Evolutionary conservation across 2,113 vertebrate species (phyloP), one percentile per base, ranked within the genome.

Genomic region (Scalopus aquaticus): DNA sequence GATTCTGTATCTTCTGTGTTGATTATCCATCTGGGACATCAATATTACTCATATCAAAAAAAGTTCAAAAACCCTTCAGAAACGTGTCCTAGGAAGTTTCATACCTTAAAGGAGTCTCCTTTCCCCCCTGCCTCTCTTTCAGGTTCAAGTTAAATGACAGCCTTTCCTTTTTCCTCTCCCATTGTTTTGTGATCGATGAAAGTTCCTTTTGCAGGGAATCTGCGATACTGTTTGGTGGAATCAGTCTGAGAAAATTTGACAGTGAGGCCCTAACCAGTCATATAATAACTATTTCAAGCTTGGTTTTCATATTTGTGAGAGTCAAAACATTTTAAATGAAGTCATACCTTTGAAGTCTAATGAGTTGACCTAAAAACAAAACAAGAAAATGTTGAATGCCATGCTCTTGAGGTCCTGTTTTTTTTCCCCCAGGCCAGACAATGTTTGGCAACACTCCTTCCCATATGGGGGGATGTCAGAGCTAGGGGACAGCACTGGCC

Each of bases 281-380:
- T 35, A 11, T n/a, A 54, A 28, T 79, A 42, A 58, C 49, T 76
- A 54, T 83, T 78, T 82, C 12, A 90, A 54, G 12, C 32, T 67
- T 87, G 22, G 19, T 58, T 82, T 94, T 81, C 20, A 3, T 72
- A 72, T 70, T 82, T 77, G 5, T 78, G 67, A 69, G 35, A 72
- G 5, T 32, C 69, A 80, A 70, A 35, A 54, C 51, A 77, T 69
- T 86, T 94, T 76, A 85, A 93, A 32, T 74, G 49, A 67, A 83
- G 28, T 39, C 37, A 70, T 2, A 17, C 24, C 39, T 90, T 85
- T 83, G 62, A 77, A 49, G 22, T 72, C 39, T 65, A 79, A 73
- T 51, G 39, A 62, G 19, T 58, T 79, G 46, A 17, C 39, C 26
- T 78, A 9, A 74, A 78, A 62, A 42, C 13, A 56, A 17, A 64